Percentiles rank a stretch among this genome's conserved stretches.
These are phyloP conservation scores for Lepus oiostolus DNA, from an alignment of 2,797 vertebrate genomes.

Conservation along the genomic window DNA sequence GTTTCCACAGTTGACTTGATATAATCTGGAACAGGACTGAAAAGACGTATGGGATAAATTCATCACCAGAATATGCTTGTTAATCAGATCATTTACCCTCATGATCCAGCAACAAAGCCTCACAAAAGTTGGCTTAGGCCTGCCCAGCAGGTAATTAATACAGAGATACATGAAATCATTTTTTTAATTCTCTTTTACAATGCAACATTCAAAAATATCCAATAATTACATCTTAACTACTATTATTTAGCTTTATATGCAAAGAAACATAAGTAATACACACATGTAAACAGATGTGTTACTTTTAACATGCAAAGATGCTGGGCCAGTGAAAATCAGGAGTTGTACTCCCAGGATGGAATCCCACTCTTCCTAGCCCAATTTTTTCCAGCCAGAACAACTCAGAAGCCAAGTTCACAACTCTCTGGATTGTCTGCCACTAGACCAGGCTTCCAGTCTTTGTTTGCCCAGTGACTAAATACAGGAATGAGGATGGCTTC, in stretches of 20 bases:
- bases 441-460: background rate
- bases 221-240: background rate
- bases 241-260: slow-evolving; percentile 44
- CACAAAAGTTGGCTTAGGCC: slow-evolving; percentile 35
- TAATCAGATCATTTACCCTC: slow-evolving; percentile 61
- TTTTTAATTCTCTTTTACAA: background rate
- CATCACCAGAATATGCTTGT: slow-evolving; percentile 15
- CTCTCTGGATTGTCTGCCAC: background rate
- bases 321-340: background rate
- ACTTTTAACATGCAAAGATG: slow-evolving; percentile 21
- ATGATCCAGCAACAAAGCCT: slow-evolving; percentile 8
- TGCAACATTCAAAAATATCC: slow-evolving; percentile 35
- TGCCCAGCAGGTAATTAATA: slow-evolving; percentile 40
- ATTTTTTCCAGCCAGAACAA: background rate
- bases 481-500: background rate
- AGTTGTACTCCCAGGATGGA: background rate
- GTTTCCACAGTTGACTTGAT: slow-evolving; percentile 98
- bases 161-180: slow-evolving; percentile 41
- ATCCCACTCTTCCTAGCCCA: background rate
- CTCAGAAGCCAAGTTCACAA: slow-evolving; percentile 2
- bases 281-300: background rate
- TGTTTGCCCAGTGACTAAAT: background rate
- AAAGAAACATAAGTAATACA: slow-evolving; percentile 32
- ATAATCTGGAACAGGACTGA: slow-evolving; percentile 98
- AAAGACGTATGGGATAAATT: slow-evolving; percentile 64